Percentiles rank a stretch among this genome's conserved stretches.
Conservation (phyloP, 1,140 invertebrate genomes). For the Cataglyphis hispanica region DNA sequence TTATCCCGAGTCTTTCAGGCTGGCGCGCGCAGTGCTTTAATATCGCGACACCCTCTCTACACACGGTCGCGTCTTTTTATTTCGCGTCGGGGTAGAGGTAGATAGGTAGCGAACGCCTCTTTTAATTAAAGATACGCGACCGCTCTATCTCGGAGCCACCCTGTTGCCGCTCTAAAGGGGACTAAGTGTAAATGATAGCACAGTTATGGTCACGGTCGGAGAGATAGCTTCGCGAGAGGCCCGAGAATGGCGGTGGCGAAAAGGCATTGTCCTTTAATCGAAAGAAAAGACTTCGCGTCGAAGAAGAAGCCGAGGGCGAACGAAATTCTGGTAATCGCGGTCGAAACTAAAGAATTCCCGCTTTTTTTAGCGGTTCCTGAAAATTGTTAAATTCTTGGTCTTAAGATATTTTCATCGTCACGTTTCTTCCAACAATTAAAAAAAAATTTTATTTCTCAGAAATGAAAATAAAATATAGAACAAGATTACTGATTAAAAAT, state of each 20-base stretch:
- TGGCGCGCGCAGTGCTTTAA: constrained; percentile 34
- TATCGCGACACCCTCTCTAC: constrained; percentile 25
- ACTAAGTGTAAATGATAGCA: constrained; percentile 85
- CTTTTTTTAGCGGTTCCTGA: background rate
- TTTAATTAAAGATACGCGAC: constrained; percentile 85
- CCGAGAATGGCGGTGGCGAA: background rate
- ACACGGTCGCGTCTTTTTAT: constrained; percentile 68
- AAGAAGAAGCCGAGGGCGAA: constrained; percentile 51
- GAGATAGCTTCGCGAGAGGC: constrained; percentile 67
- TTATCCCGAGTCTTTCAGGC: constrained; percentile 52
- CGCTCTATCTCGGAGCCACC: constrained; percentile 78
- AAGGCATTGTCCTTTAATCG: constrained; percentile 51
- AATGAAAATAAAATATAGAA: background rate
- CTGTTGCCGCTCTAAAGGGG: constrained; percentile 67
- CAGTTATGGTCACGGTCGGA: constrained; percentile 78
- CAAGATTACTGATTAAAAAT: background rate
- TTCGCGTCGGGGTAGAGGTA: constrained; percentile 37
- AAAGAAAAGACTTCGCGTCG: constrained; percentile 66
- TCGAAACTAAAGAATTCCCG: constrained; percentile 1
- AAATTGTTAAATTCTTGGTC: background rate
- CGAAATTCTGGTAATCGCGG: constrained; percentile 44
- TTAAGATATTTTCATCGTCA: background rate
- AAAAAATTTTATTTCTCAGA: background rate
- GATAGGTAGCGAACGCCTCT: constrained; percentile 64
- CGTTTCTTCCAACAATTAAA: background rate